These are phyloP conservation scores for Drosophila trapezifrons DNA, from an alignment of 1,140 invertebrate species.

Conservation along the genomic window DNA sequence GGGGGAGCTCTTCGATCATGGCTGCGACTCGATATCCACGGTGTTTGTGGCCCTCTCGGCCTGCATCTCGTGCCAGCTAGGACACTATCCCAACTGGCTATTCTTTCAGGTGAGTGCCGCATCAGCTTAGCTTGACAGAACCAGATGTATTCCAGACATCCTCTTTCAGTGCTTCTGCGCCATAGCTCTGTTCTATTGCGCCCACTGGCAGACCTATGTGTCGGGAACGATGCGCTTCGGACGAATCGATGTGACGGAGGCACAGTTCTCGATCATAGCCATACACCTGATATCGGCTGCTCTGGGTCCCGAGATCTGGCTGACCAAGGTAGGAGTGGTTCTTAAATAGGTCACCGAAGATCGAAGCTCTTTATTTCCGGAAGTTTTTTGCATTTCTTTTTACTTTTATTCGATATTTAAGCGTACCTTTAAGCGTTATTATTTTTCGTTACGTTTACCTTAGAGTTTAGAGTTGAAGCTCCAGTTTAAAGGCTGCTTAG, in stretches of 20 bases:
- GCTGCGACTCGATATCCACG: conserved; percentile 98
- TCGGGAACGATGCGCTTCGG: conserved; percentile 97
- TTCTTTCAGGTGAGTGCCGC: conserved; percentile 90
- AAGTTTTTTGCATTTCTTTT: conserved; percentile 54
- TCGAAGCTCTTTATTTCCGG: conserved; percentile 59
- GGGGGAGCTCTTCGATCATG: conserved; percentile 99
- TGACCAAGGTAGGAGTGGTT: conserved; percentile 87
- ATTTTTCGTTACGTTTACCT: conserved; percentile 37
- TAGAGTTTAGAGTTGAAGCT: conserved; percentile 35
- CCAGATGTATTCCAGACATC: not conserved
- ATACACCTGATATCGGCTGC: conserved; percentile 94
- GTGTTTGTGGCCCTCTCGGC: conserved; percentile 98
- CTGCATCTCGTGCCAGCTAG: conserved; percentile 95
- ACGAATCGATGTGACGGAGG: conserved; percentile 98
- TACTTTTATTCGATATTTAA: conserved; percentile 28
- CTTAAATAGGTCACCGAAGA: not conserved
- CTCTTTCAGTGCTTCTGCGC: conserved; percentile 93
- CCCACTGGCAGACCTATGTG: conserved; percentile 99
- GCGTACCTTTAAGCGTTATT: conserved; percentile 29
- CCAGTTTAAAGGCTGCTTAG: conserved; percentile 18
- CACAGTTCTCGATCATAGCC: conserved; percentile 96
- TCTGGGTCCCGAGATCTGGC: conserved; percentile 95
- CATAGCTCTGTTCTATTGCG: conserved; percentile 97
- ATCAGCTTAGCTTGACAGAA: not conserved
- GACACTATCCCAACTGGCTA: conserved; percentile 95